phyloP scores from a whole-genome alignment of 1,140 invertebrate genomes.

The Zaprionus vittiger region DNA sequence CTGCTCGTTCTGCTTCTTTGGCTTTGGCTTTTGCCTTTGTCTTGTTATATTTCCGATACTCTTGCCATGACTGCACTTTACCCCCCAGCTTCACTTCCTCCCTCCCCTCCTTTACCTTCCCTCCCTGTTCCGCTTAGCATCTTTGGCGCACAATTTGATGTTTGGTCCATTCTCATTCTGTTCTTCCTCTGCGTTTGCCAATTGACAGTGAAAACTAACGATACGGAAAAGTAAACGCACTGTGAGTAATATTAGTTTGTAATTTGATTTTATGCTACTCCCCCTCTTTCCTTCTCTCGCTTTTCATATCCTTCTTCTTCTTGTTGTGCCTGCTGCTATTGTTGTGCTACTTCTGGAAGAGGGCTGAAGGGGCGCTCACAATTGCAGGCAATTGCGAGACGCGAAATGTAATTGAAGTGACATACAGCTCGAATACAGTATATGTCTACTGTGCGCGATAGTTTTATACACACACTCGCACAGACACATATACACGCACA shows the following conservation, averaged over 20 bases:
- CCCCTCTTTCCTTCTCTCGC: background rate
- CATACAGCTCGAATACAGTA: background rate
- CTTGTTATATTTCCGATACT: slow-evolving; percentile 64
- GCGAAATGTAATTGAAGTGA: slow-evolving; percentile 24
- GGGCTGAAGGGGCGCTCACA: slow-evolving; percentile 8
- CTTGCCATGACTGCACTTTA: slow-evolving; percentile 61
- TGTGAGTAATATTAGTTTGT: slow-evolving; percentile 83
- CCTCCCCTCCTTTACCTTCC: background rate
- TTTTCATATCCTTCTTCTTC: background rate
- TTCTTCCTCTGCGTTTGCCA: slow-evolving; percentile 56
- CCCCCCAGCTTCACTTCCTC: background rate
- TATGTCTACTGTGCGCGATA: slow-evolving; percentile 2
- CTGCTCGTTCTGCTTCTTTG: slow-evolving; percentile 20
- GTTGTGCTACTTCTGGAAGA: background rate
- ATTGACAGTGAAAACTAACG: slow-evolving; percentile 83
- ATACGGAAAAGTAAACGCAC: slow-evolving; percentile 82
- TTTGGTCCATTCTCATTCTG: slow-evolving; percentile 43
- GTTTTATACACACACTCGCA: background rate
- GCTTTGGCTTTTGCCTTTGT: slow-evolving; percentile 52
- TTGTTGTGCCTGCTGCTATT: slow-evolving; percentile 15
- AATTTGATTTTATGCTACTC: slow-evolving; percentile 77
- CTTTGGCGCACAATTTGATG: slow-evolving; percentile 29
- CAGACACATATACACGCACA: background rate
- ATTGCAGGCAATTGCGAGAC: slow-evolving; percentile 58
- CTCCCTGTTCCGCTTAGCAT: slow-evolving; percentile 11